phyloP scores from a whole-genome alignment of 2,888 invertebrate species.

The Pseudococcus viburni region DNA sequence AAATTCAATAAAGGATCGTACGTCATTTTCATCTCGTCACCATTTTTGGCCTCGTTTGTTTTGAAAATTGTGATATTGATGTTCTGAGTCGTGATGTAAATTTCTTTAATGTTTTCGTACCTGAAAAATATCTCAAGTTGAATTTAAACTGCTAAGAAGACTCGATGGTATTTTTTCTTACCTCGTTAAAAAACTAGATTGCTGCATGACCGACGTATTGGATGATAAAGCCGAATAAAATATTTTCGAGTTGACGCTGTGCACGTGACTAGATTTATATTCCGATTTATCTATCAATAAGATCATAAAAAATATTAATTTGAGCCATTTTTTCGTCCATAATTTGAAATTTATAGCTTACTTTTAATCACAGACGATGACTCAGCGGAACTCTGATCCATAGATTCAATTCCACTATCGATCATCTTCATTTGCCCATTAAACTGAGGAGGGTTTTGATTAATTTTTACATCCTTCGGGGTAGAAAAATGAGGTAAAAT shows the following conservation, averaged over 20 bases:
- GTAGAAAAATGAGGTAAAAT: slow-evolving; percentile 29
- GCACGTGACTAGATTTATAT: slow-evolving; percentile 13
- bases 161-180: neutral
- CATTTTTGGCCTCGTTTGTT: neutral
- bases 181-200: slow-evolving; percentile 1
- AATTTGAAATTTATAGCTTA: slow-evolving; percentile 3
- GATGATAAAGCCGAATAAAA: slow-evolving; percentile 42
- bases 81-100: slow-evolving; percentile 40
- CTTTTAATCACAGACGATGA: slow-evolving; percentile 61
- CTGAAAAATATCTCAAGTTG: slow-evolving; percentile 30
- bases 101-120: slow-evolving; percentile 39
- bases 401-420: slow-evolving; percentile 65
- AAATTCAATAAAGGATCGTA: neutral
- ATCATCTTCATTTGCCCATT: neutral
- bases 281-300: slow-evolving; percentile 22
- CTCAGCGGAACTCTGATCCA: slow-evolving; percentile 61
- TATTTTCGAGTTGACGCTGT: slow-evolving; percentile 15
- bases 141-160: neutral
- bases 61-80: slow-evolving; percentile 33
- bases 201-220: slow-evolving; percentile 9
- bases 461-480: neutral
- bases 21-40: neutral
- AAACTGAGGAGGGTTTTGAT: neutral
- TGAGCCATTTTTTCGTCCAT: neutral
- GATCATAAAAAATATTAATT: neutral